Evolutionary conservation across 2,888 invertebrate species (phyloP), one percentile per base, ranked within the genome.

Genomic region (Epinotia nisella): DNA sequence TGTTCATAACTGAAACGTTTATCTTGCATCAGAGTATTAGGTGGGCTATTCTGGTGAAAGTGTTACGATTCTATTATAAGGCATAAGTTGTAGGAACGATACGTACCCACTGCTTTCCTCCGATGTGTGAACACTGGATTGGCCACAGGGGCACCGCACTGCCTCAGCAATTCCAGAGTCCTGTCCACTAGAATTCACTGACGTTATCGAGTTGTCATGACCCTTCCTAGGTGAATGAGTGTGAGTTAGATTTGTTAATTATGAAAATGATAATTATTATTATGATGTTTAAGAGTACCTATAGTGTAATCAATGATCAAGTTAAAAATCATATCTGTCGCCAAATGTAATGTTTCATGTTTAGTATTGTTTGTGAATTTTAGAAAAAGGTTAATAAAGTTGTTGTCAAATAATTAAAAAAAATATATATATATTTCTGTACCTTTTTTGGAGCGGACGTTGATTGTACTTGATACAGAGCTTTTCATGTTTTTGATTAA

Each of bases 171-270:
- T 96, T 71, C 97, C 97, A 62, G 97, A 97, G 90, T 97, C 97
- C 85, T 96, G 96, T 17, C 97, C 96, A 83, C 97, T 97, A 80
- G 97, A 97, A 93, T 97, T 96, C 80, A 97, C 94, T 77, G 97
- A 97, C 81, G 96, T 96, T 88, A 96, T 95, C 76, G 97, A 96
- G 70, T 96, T 96, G 88, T 97, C 97, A 78, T 91, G 91, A 78
- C 90, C 92, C 81, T 91, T 92, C 90, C 93, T 93, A 88, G 76
- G 81, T 74, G 78, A 65, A 70, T 70, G 74, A 74, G 49, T 71
- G 76, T 75, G 74, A 75, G 77, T 76, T 76, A 75, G 59, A 67
- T 29, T 67, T 73, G 75, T 67, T 58, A 66, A 51, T 49, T 24
- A 60, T 67, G 59, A 49, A n/a, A 68, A 72, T 70, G 61, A 45